Base-by-base conservation (phyloP, 2,888 invertebrate genomes). In the Gastracanthus pulcherrimus region DNA sequence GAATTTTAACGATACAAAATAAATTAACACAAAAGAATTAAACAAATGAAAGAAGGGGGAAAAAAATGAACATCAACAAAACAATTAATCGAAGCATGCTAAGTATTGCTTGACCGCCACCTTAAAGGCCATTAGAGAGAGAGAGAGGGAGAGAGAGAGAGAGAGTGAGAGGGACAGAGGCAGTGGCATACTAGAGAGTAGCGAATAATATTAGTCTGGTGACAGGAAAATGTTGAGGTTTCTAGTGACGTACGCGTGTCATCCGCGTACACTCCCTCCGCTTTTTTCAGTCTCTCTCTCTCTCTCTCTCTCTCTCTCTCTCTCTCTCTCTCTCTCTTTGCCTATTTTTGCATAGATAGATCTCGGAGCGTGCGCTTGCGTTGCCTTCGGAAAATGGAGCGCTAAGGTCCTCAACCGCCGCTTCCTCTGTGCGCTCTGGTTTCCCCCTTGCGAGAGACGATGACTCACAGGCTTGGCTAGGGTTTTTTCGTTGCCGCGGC, bases 171-270 rank as follows among this genome's bases (percentile, higher is more conserved):
- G 66, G 41, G 9, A 26, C 41, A 1, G 36, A 19, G 26, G 41
- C 9, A 26, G 38, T 1, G n/a, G n/a, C 13, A 19, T n/a, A n/a
- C n/a, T 31, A 45, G 67, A 26, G 67, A 41, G 67, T 13, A 26
- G 26, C 2, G 41, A 45, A 45, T 34, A 62, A 31, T 62, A 62
- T 34, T 19, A 7, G 62, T 62, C n/a, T n/a, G 45, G 13, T 62
- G 62, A 34, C 34, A n/a, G 34, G 62, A 31, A 62, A 34, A 31
- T 62, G 62, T 62, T 62, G 31, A 34, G 62, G 19, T 62, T 62
- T n/a, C 62, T 62, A 34, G 55, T 13, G 9, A 29, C 36, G 11
- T 1, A 66, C 11, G 26, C 66, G 41, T 4, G 11, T 41, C 31
- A 2, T n/a, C n/a, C n/a, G n/a, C n/a, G n/a, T n/a, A n/a, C 23